These are phyloP conservation scores for Coelopa pilipes DNA, from an alignment of 2,888 invertebrate genomes.

Conservation along the genomic window DNA sequence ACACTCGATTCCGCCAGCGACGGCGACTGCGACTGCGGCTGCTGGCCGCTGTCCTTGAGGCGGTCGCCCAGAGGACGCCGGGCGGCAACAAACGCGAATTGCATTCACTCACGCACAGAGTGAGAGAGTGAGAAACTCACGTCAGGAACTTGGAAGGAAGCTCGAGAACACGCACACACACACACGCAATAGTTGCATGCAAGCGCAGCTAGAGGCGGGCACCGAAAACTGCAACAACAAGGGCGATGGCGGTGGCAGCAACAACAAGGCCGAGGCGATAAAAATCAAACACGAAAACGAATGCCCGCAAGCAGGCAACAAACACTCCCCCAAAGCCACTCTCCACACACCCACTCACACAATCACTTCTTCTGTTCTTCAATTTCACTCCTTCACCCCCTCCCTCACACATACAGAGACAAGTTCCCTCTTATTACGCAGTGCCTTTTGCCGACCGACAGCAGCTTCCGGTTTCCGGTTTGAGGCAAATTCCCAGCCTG, in stretches of 20 bases:
- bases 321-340: neutral
- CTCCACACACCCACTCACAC: slow-evolving; percentile 5
- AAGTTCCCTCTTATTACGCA: neutral
- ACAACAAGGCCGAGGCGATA: neutral
- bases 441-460: neutral
- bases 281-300: slow-evolving; percentile 1
- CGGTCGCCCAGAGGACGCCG: too few relatives aligned
- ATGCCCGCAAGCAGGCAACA: too few relatives aligned
- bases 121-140: too few relatives aligned
- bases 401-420: neutral
- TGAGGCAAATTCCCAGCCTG: neutral
- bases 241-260: neutral
- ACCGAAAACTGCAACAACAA: slow-evolving; percentile 4
- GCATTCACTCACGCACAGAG: too few relatives aligned
- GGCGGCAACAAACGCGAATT: too few relatives aligned
- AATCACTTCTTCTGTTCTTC: too few relatives aligned
- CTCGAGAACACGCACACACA: slow-evolving; percentile 7
- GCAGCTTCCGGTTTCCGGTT: neutral
- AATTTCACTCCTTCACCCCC: too few relatives aligned
- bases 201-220: neutral
- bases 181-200: slow-evolving; percentile 5
- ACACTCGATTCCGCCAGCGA: too few relatives aligned
- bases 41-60: neutral
- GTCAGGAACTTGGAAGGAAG: neutral
- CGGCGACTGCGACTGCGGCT: too few relatives aligned